Evolutionary conservation across 2,797 vertebrate genomes (phyloP).

Genomic region (Siniperca obscura): DNA sequence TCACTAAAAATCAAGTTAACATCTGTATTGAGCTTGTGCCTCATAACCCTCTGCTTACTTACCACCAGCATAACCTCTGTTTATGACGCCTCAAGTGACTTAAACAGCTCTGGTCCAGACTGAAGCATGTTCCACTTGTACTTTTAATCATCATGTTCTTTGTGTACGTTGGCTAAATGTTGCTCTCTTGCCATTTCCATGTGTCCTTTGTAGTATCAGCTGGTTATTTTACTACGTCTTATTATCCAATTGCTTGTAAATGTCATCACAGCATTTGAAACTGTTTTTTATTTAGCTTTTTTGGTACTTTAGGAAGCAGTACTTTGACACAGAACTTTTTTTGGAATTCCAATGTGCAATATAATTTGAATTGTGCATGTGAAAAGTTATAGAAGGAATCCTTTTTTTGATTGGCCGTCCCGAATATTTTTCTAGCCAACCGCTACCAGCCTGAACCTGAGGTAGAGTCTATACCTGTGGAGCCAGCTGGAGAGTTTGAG

Average conservation of each 20-base stretch:
- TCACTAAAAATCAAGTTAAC: constrained; percentile 93
- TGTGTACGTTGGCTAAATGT: constrained; percentile 79
- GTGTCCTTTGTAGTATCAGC: constrained; percentile 68
- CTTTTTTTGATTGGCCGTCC: constrained; percentile 92
- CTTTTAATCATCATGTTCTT: constrained; percentile 84
- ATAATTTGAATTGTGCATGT: constrained; percentile 82
- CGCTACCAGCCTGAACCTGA: constrained; percentile 92
- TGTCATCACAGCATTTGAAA: constrained; percentile 59
- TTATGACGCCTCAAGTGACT: constrained; percentile 79
- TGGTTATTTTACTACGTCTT: constrained; percentile 82
- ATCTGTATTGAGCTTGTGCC: constrained; percentile 91
- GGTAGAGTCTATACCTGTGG: constrained; percentile 92
- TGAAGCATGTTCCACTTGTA: constrained; percentile 87
- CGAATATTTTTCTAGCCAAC: constrained; percentile 90
- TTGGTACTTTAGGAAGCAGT: constrained; percentile 52
- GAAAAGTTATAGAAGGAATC: constrained; percentile 81
- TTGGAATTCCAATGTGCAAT: constrained; percentile 72
- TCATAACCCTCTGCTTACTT: constrained; percentile 94
- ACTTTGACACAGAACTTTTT: constrained; percentile 65
- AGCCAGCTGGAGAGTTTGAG: constrained; percentile 91
- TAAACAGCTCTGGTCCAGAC: constrained; percentile 86
- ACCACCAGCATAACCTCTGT: constrained; percentile 90
- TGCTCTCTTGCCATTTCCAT: constrained; percentile 70
- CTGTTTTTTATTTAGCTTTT: constrained; percentile 29
- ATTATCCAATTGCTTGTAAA: constrained; percentile 84